Conservation (phyloP, 30 jellyfish, hydroid and myxozoan species). For the Hydractinia symbiolongicarpus region DNA sequence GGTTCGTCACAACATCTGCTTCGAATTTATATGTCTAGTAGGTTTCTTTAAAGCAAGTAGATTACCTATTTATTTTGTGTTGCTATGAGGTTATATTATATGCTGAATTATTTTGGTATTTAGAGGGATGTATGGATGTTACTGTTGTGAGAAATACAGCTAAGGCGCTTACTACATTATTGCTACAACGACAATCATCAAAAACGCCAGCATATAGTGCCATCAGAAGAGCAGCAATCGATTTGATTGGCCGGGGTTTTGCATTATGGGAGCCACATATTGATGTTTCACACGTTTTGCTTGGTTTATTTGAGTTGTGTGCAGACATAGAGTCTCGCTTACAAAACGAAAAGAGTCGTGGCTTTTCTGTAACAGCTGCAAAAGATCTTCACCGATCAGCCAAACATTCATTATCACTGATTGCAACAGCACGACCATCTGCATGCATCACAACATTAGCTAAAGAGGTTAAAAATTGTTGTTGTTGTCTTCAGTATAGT, state of each 20-base stretch:
- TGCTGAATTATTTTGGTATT: background rate
- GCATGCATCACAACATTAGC: conserved; percentile 90
- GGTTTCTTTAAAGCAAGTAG: too few relatives aligned
- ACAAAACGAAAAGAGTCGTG: conserved; percentile 36
- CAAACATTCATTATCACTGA: conserved; percentile 68
- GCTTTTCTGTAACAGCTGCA: conserved; percentile 66
- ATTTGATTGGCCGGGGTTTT: conserved; percentile 93
- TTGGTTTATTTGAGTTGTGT: conserved; percentile 80
- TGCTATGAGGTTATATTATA: background rate
- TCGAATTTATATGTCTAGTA: too few relatives aligned
- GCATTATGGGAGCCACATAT: conserved; percentile 93
- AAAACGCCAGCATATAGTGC: conserved; percentile 84
- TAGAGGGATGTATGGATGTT: conserved; percentile 67
- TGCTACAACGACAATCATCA: conserved; percentile 59
- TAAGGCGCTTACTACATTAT: conserved; percentile 79
- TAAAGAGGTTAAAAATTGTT: conserved; percentile 49
- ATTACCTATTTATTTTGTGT: background rate
- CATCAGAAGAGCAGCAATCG: conserved; percentile 86
- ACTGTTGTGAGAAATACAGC: conserved; percentile 83
- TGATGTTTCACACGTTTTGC: conserved; percentile 85
- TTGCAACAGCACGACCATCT: conserved; percentile 93
- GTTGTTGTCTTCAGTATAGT: background rate
- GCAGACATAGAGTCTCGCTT: conserved; percentile 49
- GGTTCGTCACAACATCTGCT: background rate
- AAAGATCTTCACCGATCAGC: conserved; percentile 91